Base-by-base conservation (phyloP, 2,888 invertebrate genomes). In the Magallana nippona region DNA sequence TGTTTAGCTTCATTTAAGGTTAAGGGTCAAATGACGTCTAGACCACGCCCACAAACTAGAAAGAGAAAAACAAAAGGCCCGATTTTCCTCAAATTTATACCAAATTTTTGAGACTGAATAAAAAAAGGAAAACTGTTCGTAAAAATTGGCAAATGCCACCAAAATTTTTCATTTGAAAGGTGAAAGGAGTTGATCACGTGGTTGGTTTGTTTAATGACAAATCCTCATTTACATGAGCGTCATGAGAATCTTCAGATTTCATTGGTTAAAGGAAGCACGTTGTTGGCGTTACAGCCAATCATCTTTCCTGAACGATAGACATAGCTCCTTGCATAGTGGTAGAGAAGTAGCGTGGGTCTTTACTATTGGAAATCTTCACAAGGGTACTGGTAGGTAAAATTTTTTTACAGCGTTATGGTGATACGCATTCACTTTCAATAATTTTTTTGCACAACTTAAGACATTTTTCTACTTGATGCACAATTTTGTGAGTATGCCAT, bases 251-350 rank as follows among this genome's bases (percentile, higher is more conserved):
- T 78, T n/a, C 27, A n/a, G 44, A 19, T 81, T 79, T 88, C 87
- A 93, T 93, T 93, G 93, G 93, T 85, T 84, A 55, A 84, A 85
- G 86, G 89, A 85, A 88, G 89, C 89, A 89, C 88, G 86, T 88
- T 89, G 89, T 90, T 88, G 84, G 86, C 88, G 84, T 86, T 78
- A 87, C 27, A 83, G 85, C 93, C 93, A 93, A 93, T 93, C 87
- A 87, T 81, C 86, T 32, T 22, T 63, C 62, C 77, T 11, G 19
- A 27, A 71, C 71, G 15, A 22, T 15, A 22, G 32, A 83, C 86
- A 82, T 78, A 82, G 82, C 86, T 79, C 83, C 85, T 77, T 83
- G 81, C 84, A 84, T 88, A 86, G 81, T 84, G 86, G 84, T 87
- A 63, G 85, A 80, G 82, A 84, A 82, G 86, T 88, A 89, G 89